Evolutionary conservation across 2,797 vertebrate species (phyloP), one percentile per base, ranked within the genome.

Genomic region (Chromobotia macracanthus): DNA sequence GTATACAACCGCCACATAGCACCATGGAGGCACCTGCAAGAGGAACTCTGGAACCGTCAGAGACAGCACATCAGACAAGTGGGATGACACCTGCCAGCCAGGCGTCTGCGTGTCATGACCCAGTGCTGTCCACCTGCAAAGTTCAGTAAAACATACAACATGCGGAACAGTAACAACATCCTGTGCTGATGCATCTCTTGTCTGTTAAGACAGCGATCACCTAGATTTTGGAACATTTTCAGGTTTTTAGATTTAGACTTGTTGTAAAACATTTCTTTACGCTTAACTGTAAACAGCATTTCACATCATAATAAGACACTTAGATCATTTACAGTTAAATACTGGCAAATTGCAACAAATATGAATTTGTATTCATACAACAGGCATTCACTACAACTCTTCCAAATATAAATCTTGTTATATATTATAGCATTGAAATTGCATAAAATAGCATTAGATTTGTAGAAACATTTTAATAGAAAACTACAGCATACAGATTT

Each of bases 51-150:
- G 25, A 44, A 64, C n/a, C 61, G 31, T 80, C 51, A 75, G 18
- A 63, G 65, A 69, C 25, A 21, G 65, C 60, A 58, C 46, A 63
- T 71, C 82, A 77, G 82, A 77, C 69, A 68, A 80, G 60, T 75
- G 75, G 56, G 75, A 75, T 69, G 75, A 74, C 70, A 72, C 69
- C 46, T 74, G 79, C 48, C 70, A 68, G 51, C 78, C 69, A 35
- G 69, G n/a, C 53, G 63, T 41, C 44, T 51, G 38, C 28, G 25
- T 60, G 65, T 56, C 72, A 50, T 72, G 77, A 75, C 73, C 53
- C 18, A 21, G 19, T 69, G 28, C 51, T 41, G n/a, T 61, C 55
- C 63, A 75, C 75, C 76, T 65, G 65, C 18, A 19, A 64, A 9
- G 65, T 19, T 28, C 23, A 10, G 21, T 35, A 58, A 75, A 74